Evolutionary conservation across 2,113 vertebrate genomes (phyloP).

Genomic region (Puffinus mauretanicus): DNA sequence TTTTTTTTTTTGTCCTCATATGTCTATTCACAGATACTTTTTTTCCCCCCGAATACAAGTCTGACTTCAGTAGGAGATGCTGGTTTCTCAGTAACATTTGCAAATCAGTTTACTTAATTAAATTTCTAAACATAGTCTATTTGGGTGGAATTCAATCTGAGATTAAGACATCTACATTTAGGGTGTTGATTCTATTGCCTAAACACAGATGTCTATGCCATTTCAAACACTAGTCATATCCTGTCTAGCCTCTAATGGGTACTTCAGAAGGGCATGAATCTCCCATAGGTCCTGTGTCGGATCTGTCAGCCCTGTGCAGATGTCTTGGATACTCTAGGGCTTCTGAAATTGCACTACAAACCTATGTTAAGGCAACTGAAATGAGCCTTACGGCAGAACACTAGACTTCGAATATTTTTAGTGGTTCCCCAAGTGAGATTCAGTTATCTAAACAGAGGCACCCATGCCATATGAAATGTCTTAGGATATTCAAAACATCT

Average conservation of each 20-base stretch:
- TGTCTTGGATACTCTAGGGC: slow-evolving; percentile 1
- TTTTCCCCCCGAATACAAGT: background rate
- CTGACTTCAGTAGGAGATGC: background rate
- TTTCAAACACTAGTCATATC: background rate
- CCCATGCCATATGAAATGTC: background rate
- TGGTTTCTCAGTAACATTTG: background rate
- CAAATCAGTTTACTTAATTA: background rate
- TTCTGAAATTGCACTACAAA: slow-evolving; percentile 16
- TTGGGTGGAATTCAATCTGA: background rate
- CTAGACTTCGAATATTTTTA: background rate
- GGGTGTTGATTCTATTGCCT: background rate
- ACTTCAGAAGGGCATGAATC: background rate
- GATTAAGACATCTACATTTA: background rate
- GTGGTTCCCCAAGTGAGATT: background rate
- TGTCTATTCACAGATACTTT: background rate
- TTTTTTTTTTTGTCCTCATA: background rate
- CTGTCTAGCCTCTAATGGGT: background rate
- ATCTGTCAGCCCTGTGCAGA: background rate
- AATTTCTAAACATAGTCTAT: background rate
- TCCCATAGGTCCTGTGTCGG: background rate
- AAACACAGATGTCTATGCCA: background rate
- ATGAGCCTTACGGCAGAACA: background rate
- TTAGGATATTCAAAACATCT: background rate
- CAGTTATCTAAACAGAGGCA: background rate
- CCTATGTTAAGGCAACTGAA: background rate